phyloP scores from a whole-genome alignment of 2,888 invertebrate genomes.

The Harmothoe impar region DNA sequence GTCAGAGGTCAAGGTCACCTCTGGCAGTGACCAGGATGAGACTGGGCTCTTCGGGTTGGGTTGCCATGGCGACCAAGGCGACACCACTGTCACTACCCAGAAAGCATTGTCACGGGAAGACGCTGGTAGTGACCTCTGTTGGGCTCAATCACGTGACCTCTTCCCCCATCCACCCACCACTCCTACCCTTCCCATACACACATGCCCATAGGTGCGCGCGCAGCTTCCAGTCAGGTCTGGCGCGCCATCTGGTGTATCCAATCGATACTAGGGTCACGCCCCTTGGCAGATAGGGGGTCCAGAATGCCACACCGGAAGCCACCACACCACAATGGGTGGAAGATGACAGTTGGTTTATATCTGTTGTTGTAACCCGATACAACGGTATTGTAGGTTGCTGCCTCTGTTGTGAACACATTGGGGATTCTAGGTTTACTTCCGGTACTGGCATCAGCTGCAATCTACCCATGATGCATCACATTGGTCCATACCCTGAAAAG shows the following conservation, averaged over 20 bases:
- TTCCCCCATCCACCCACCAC: not conserved
- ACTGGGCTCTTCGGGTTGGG: not conserved
- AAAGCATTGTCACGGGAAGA: not conserved
- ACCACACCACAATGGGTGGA: not conserved
- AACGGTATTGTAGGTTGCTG: not conserved
- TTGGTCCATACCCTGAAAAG: too few relatives aligned
- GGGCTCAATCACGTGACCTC: not conserved
- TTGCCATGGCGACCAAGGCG: conserved; percentile 1
- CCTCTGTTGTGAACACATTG: not conserved
- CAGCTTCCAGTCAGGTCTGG: not conserved
- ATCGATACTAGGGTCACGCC: not conserved
- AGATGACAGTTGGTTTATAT: not conserved
- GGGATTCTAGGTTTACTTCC: too few relatives aligned
- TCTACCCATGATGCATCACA: too few relatives aligned
- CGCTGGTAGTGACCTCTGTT: not conserved
- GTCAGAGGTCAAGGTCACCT: conserved; percentile 6
- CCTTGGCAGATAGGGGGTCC: not conserved
- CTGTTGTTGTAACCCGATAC: not conserved
- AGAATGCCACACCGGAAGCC: not conserved
- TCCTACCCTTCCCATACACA: too few relatives aligned
- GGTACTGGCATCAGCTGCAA: too few relatives aligned
- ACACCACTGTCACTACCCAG: conserved; percentile 10
- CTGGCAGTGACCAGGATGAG: conserved; percentile 14
- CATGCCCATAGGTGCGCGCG: not conserved
- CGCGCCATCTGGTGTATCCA: not conserved